Conservation (phyloP, 1,140 invertebrate genomes). For the Drusus annulatus region DNA sequence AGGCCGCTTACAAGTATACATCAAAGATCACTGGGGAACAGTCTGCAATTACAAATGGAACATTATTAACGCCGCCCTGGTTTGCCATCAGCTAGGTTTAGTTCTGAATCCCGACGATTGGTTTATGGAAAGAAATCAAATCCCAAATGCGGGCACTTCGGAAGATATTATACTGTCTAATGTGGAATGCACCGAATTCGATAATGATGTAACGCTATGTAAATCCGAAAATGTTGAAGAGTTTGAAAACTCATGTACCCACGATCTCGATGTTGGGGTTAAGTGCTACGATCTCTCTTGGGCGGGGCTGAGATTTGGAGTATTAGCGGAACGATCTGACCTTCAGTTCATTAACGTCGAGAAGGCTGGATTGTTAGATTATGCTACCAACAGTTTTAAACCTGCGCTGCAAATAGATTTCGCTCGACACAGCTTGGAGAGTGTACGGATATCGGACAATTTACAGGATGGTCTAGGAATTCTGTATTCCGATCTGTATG, state of each 20-base stretch:
- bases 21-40: conserved; percentile 94
- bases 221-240: conserved; percentile 82
- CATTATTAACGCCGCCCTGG: conserved; percentile 90
- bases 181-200: conserved; percentile 91
- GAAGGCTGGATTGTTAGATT: conserved; percentile 95
- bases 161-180: conserved; percentile 88
- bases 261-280: conserved; percentile 90
- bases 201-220: conserved; percentile 93
- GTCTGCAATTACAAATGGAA: conserved; percentile 98
- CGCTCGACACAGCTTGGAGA: conserved; percentile 91
- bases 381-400: conserved; percentile 90
- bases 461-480: conserved; percentile 91
- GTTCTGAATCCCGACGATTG: conserved; percentile 95
- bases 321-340: conserved; percentile 87
- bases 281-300: conserved; percentile 92
- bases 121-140: conserved; percentile 84
- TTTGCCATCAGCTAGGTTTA: conserved; percentile 95
- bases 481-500: conserved; percentile 91
- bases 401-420: conserved; percentile 97
- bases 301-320: conserved; percentile 92
- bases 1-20: conserved; percentile 85
- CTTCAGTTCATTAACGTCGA: conserved; percentile 92
- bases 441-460: conserved; percentile 85
- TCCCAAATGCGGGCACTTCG: conserved; percentile 83
- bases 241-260: conserved; percentile 92